Evolutionary conservation across 2,888 invertebrate genomes (phyloP).

Genomic region (Apotomis capreana): DNA sequence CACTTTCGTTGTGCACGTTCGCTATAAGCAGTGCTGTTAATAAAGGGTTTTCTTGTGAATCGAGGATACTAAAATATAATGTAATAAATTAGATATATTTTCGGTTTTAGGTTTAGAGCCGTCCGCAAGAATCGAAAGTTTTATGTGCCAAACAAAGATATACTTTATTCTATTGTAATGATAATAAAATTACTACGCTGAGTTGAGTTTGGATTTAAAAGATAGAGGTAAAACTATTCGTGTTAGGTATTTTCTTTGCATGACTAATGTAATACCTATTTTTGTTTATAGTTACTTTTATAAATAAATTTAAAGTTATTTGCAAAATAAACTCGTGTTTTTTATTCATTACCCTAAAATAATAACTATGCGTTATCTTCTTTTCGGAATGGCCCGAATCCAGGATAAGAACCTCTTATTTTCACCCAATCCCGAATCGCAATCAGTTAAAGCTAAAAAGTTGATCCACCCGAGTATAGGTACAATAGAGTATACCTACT

Average conservation of each 20-base stretch:
- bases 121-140: constrained; percentile 70
- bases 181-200: constrained; percentile 22
- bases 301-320: constrained; percentile 73
- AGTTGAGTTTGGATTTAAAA: constrained; percentile 19
- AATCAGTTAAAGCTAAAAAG: too few relatives aligned
- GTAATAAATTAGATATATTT: constrained; percentile 19
- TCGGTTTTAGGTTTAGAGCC: constrained; percentile 67
- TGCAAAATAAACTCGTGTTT: constrained; percentile 53
- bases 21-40: not conserved
- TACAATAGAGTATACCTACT: too few relatives aligned
- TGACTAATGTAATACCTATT: constrained; percentile 58
- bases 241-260: constrained; percentile 56
- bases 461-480: too few relatives aligned
- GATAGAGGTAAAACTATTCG: constrained; percentile 40
- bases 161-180: constrained; percentile 46
- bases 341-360: constrained; percentile 48
- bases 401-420: too few relatives aligned
- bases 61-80: not conserved
- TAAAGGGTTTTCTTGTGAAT: not conserved
- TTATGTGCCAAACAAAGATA: constrained; percentile 70
- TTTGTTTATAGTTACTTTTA: constrained; percentile 69
- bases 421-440: too few relatives aligned
- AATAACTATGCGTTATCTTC: not conserved
- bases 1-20: too few relatives aligned
- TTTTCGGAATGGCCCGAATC: not conserved